A percentile compares a stretch with the other conserved stretches of the same genome.
phyloP scores from a whole-genome alignment of 2,797 vertebrate genomes.

The Myiotriccus ornatus region DNA sequence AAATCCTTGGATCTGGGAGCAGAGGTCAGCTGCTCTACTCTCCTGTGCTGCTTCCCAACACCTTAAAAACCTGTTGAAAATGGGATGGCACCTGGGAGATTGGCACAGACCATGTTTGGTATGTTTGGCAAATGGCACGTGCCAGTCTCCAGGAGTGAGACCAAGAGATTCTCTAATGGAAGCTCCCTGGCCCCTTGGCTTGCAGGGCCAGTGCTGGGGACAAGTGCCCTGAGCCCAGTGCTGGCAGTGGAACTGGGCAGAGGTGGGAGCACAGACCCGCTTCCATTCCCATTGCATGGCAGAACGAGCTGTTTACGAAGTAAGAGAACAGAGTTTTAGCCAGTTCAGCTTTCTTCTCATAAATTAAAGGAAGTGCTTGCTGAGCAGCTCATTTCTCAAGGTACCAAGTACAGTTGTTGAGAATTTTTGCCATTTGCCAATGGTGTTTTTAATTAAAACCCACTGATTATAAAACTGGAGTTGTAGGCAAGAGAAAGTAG shows the following conservation, averaged over 20 bases:
- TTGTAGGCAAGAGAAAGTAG: background rate
- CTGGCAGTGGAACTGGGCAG: fast-evolving
- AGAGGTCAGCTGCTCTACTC: background rate
- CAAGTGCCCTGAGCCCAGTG: fast-evolving
- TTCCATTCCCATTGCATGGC: fast-evolving
- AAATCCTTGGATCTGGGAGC: background rate
- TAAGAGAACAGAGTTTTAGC: background rate
- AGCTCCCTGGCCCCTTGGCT: background rate
- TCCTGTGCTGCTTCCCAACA: background rate
- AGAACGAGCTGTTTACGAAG: background rate
- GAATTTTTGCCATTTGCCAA: background rate
- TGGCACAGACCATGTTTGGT: background rate
- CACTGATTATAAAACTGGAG: background rate
- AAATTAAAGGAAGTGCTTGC: background rate
- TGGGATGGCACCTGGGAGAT: background rate
- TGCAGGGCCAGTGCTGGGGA: background rate
- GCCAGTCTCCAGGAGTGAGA: background rate
- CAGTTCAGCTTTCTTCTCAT: background rate
- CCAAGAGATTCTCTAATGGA: background rate
- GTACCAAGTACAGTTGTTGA: background rate
- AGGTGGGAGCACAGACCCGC: fast-evolving
- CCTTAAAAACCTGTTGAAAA: background rate
- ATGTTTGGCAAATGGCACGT: fast-evolving
- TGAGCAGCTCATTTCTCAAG: background rate
- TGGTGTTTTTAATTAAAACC: constrained; percentile 8